A percentile compares a stretch with the other conserved stretches of the same genome.
Conservation (phyloP, 2,113 vertebrate genomes). For the Orientallactaga bullata region DNA sequence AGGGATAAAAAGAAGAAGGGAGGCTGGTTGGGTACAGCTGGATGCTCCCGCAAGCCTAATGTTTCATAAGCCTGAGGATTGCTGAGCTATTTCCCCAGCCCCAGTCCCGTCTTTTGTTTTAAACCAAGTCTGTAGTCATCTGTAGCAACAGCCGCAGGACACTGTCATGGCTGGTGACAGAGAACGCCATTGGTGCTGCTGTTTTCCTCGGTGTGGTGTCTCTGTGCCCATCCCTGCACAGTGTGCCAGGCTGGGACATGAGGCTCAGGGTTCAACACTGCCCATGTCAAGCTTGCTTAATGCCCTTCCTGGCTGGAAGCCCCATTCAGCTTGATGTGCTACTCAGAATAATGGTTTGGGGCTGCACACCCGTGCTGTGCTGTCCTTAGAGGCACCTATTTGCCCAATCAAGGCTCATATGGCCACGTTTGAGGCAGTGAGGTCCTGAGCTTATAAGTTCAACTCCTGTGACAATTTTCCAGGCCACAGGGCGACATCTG, state of each 20-base stretch:
- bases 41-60: fast-evolving
- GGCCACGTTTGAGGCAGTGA: neutral
- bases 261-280: neutral
- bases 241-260: neutral
- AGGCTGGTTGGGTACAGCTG: neutral
- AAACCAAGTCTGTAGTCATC: no score
- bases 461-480: neutral
- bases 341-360: neutral
- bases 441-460: neutral
- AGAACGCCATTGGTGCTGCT: no score
- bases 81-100: no score
- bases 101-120: no score
- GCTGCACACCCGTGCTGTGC: no score
- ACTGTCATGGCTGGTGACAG: neutral
- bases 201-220: no score
- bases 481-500: neutral
- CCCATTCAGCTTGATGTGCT: neutral
- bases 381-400: neutral
- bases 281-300: neutral
- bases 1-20: no score
- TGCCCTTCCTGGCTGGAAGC: no score
- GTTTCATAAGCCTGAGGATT: neutral
- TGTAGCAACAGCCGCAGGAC: neutral
- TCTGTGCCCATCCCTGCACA: neutral
- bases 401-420: neutral